Percentiles rank a stretch among this genome's conserved stretches.
phyloP scores from a whole-genome alignment of 2,888 invertebrate genomes.

The Diabrotica balteata region DNA sequence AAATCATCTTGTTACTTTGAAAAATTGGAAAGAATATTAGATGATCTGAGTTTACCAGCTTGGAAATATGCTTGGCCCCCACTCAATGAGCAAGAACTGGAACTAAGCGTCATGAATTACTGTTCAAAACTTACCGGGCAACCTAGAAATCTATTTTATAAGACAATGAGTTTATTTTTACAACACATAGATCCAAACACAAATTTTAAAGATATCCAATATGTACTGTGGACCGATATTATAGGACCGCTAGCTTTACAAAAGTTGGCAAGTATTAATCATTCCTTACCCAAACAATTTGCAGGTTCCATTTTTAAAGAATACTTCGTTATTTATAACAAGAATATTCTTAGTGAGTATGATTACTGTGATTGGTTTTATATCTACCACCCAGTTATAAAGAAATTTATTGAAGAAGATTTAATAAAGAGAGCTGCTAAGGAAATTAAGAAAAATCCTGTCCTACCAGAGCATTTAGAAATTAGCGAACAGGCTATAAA shows the following conservation, averaged over 20 bases:
- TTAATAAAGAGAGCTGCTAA: constrained; percentile 32
- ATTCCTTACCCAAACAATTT: constrained; percentile 47
- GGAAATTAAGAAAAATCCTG: constrained; percentile 17
- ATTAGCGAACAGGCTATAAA: constrained; percentile 21
- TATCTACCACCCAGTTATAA: constrained; percentile 53
- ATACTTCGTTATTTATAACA: constrained; percentile 66
- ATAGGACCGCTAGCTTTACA: constrained; percentile 65
- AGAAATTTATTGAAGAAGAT: constrained; percentile 56
- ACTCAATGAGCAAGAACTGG: constrained; percentile 58
- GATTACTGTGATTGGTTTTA: constrained; percentile 69
- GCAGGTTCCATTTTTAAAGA: constrained; percentile 48
- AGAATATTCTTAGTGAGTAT: constrained; percentile 63
- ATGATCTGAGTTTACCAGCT: constrained; percentile 65
- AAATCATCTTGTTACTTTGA: constrained; percentile 63
- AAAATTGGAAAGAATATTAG: constrained; percentile 64
- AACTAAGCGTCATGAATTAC: constrained; percentile 62
- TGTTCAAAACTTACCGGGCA: constrained; percentile 62
- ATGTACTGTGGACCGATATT: constrained; percentile 64
- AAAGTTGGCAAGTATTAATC: constrained; percentile 62
- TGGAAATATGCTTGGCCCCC: constrained; percentile 62
- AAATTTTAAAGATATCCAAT: constrained; percentile 59
- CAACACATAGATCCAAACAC: constrained; percentile 53
- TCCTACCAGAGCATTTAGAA: background rate
- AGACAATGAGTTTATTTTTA: constrained; percentile 59
- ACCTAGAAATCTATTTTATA: constrained; percentile 63